These are phyloP conservation scores for Brevimyrus niger DNA, from an alignment of 2,113 vertebrate genomes.

Conservation along the genomic window DNA sequence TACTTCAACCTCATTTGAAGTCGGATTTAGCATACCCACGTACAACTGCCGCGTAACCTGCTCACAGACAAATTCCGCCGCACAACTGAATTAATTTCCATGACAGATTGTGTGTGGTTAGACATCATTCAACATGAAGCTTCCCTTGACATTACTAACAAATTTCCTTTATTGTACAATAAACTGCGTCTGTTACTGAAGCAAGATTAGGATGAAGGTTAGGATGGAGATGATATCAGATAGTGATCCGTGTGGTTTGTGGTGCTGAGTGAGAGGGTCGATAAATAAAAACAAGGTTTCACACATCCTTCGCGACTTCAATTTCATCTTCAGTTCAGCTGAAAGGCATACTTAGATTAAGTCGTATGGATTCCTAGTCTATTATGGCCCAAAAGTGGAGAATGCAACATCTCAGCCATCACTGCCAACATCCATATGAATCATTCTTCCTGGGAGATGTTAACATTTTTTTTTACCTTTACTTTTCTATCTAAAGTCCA, in stretches of 20 bases:
- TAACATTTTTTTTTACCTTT: not conserved
- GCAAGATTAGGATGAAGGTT: slow-evolving; percentile 26
- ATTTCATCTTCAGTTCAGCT: slow-evolving; percentile 33
- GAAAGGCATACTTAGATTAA: slow-evolving; percentile 45
- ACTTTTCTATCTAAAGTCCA: not conserved
- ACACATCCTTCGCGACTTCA: not conserved
- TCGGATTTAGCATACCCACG: not conserved
- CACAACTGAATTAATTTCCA: not conserved
- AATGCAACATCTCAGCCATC: not conserved
- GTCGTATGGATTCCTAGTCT: slow-evolving; percentile 25
- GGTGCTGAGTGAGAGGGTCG: slow-evolving; percentile 21
- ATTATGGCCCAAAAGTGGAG: not conserved
- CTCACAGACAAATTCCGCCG: not conserved
- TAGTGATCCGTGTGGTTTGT: slow-evolving; percentile 36
- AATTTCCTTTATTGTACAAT: slow-evolving; percentile 18
- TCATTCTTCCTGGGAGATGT: not conserved
- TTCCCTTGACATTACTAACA: not conserved
- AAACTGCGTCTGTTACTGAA: slow-evolving; percentile 5
- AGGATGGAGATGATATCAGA: slow-evolving; percentile 32
- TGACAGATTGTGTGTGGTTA: not conserved
- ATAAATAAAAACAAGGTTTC: slow-evolving; percentile 31
- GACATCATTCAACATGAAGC: not conserved
- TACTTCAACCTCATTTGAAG: not conserved
- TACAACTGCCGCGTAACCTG: not conserved
- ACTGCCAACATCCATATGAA: not conserved